Evolutionary conservation across 2,797 vertebrate genomes (phyloP), one percentile per base, ranked within the genome.

Genomic region (Galaxias olidus): DNA sequence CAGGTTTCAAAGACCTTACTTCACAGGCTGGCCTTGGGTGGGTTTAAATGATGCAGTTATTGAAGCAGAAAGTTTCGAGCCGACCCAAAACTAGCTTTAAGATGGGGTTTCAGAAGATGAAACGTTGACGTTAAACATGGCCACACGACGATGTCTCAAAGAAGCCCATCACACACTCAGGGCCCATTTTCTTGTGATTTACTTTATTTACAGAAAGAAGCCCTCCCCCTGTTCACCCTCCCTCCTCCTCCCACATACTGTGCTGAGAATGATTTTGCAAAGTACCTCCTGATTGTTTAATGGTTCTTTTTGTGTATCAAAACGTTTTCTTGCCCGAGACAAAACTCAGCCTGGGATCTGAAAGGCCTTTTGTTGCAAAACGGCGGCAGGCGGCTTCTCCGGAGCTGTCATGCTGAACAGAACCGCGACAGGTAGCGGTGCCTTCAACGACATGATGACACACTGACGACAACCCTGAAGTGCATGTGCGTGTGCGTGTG

Each of bases 1-100:
- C 6, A 63, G 20, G 42, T 63, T 63, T 44, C 61, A 54, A 15
- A 54, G 20, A 63, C 50, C 10, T 49, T 14, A 17, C 17, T 42
- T 18, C 14, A 1, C 43, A 30, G 9, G 43, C 8, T 50, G 30
- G 41, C 1, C n/a, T 15, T 3, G 17, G 12, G 42, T 14, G 4
- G 14, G 48, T 6, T 14, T 8, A n/a, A 50, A n/a, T n/a, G 49
- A 50, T n/a, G n/a, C 15, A 50, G 49, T 50, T 50, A 14, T 9
- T 15, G 49, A n/a, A 50, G 49, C 18, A 17, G 49, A 50, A n/a
- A 50, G 49, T 50, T 50, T 9, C n/a, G 18, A 17, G 49, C 14
- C n/a, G 13, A 15, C 18, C 30, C 30, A 2, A 15, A 40, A 61
- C 13, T 20, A 10, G 9, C 6, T 30, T 9, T 30, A 8, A 11